Conservation (phyloP, 2,797 vertebrate genomes). For the Poecilia wingei region DNA sequence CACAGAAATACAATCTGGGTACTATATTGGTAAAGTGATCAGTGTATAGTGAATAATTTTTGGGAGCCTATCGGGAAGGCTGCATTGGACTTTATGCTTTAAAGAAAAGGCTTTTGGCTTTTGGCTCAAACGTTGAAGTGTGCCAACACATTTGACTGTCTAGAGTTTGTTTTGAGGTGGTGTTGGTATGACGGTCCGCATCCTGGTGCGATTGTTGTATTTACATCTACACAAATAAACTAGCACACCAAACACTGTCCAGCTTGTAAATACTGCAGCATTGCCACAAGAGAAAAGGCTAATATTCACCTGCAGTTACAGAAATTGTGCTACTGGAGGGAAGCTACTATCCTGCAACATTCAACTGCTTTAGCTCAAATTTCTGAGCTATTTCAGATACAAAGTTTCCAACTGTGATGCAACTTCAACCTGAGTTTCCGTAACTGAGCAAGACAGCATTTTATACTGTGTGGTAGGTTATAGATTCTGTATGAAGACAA, state of each 20-base stretch:
- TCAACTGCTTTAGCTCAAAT: background rate
- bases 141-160: background rate
- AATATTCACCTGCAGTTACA: background rate
- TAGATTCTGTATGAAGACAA: background rate
- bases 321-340: background rate
- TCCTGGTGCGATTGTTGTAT: background rate
- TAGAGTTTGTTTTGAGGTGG: background rate
- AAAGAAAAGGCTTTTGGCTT: background rate
- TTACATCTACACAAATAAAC: background rate
- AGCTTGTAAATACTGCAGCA: background rate
- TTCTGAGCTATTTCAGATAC: background rate
- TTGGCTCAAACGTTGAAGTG: background rate
- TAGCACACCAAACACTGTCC: background rate
- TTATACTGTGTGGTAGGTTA: background rate
- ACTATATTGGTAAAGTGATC: background rate
- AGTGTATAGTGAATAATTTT: background rate
- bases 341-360: background rate
- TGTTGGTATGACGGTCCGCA: background rate
- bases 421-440: background rate
- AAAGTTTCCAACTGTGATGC: background rate
- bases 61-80: background rate
- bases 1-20: background rate
- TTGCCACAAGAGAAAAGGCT: background rate
- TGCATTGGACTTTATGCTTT: background rate
- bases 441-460: background rate